Base-by-base conservation (phyloP, 2,888 invertebrate genomes). In the Ophion costatus region DNA sequence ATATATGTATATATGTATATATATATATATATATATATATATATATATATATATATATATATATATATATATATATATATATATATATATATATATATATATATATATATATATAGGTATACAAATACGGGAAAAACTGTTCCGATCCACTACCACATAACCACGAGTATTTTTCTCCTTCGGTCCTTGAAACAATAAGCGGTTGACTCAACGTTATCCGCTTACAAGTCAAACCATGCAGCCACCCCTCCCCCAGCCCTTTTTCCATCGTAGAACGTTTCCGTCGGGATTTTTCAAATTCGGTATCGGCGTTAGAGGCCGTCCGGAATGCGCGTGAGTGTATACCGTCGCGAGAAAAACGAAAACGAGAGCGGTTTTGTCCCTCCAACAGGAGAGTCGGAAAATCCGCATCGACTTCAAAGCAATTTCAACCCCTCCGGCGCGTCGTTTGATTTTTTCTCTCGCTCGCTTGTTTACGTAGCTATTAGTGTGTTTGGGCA, bases 121-220 rank as follows among this genome's bases (percentile, higher is more conserved):
- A 74, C 71, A 80, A 79, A 84, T 67, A 79, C 17, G 66, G 73
- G 70, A 42, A 83, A 89, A 91, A 89, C 88, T 88, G 85, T 86
- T 90, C 88, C 88, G 87, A 89, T 91, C 88, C 88, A 88, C 87
- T 85, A 87, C 87, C 88, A 1, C 11, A 11, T 45, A 67, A 61
- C 42, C 69, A 66, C 33, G 67, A 79, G 78, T 67, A 70, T 86
- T 80, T 45, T 45, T 82, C 59, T 84, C 81, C 59, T 73, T 79
- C 64, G 67, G 81, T 79, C 86, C 88, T 89, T 91, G 91, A 92
- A 92, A 92, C 92, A 90, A 92, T 92, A 92, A 93, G 92, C 92
- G 92, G 91, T 92, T 92, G 91, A 92, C 92, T 91, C 92, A 93
- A 92, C 90, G 90, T 93, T 93, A 93, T 93, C 93, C 92, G 90